Evolutionary conservation across 2,888 invertebrate genomes (phyloP), one percentile per base, ranked within the genome.

Genomic region (Chirona hameri): DNA sequence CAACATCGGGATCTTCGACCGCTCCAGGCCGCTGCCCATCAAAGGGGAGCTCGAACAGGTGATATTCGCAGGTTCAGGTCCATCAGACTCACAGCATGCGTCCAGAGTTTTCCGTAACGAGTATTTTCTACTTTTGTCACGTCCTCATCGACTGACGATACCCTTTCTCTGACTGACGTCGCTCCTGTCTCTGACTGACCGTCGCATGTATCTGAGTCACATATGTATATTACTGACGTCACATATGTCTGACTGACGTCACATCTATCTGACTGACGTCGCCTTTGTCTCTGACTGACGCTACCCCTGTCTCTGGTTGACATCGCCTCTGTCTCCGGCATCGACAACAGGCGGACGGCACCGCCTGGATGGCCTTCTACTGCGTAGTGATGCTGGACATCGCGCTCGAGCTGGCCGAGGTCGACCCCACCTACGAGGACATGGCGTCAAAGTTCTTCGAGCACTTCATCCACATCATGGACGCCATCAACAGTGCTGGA

Each of bases 311-410:
- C 52, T 52, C 18, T 39, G 39, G 12, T 24, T 24, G 7, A 24
- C 60, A 2, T 24, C 60, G 7, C 24, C 12, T 29, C 1, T 69
- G 27, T 14, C 69, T 10, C 7, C 10, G 9, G 69, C 69, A 39
- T 39, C 39, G 39, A 7, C 39, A 7, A 39, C 85, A 88, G 87
- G 88, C 88, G 0, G 88, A 88, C 86, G 88, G 88, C 55, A 88
- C 88, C 2, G 88, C 87, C 0, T 88, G 88, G 88, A 88, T 88
- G 88, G 88, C 87, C 9, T 88, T 88, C 84, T 88, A 87, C 86
- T 87, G 87, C 83, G 84, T 86, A 14, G 86, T 86, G 88, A 88
- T 88, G 84, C 88, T 82, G 87, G 87, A 84, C 39, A 39, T 39
- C 88, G 88, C 39, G 87, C 85, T 88, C 52, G 87, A 87, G 57